These are phyloP conservation scores for Ormyrus nitidulus DNA, from an alignment of 2,888 invertebrate genomes.

Conservation along the genomic window DNA sequence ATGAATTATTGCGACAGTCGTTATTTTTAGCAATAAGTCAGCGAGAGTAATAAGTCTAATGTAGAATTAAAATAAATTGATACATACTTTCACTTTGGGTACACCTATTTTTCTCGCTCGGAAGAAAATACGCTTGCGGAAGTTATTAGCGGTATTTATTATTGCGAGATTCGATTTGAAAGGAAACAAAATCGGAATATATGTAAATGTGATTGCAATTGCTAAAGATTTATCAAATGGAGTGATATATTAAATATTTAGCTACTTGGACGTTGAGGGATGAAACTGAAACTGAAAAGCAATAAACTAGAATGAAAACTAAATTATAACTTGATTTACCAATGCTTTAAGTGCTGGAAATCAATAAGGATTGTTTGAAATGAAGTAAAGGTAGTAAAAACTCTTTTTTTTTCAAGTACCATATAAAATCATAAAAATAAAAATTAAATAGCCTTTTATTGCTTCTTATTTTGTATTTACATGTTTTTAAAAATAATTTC, in stretches of 20 bases:
- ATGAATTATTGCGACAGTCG: constrained; percentile 30
- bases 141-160: constrained; percentile 8
- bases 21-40: constrained; percentile 37
- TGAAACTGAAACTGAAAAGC: background rate
- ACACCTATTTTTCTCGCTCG: background rate
- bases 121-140: constrained; percentile 24
- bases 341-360: too few species aligned
- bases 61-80: constrained; percentile 23
- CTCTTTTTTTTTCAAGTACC: too few species aligned
- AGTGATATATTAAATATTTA: constrained; percentile 11
- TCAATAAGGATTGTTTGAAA: too few species aligned
- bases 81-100: constrained; percentile 39
- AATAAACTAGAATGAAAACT: too few species aligned
- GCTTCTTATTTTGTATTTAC: too few species aligned
- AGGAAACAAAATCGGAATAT: too few species aligned
- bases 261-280: constrained; percentile 14
- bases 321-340: too few species aligned
- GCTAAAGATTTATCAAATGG: constrained; percentile 4
- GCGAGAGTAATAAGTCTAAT: constrained; percentile 22
- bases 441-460: too few species aligned
- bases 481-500: too few species aligned
- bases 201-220: background rate
- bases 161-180: constrained; percentile 4
- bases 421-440: too few species aligned
- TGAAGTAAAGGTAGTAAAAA: too few species aligned